Base-by-base conservation (phyloP, 1,140 invertebrate genomes). In the Solenopsis fugax region DNA sequence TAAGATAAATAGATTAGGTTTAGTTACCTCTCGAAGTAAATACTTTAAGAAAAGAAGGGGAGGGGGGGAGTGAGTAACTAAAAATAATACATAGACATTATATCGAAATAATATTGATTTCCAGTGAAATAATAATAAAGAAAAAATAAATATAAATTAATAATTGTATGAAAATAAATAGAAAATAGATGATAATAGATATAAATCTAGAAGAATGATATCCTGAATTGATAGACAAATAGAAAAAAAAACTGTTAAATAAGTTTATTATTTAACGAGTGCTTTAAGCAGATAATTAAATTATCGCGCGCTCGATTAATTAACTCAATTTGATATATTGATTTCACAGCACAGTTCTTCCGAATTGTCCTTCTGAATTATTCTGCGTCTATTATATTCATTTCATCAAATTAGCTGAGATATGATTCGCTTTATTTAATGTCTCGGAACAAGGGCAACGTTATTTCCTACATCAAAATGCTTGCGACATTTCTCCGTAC, bases 1-100 rank as follows among this genome's bases (percentile, higher is more conserved):
- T 73, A 72, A 82, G 41, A 54, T 80, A 81, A 58, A n/a, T 60
- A 72, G 54, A 82, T 81, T 37, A 45, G 18, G 18, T 73, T 82
- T 73, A 73, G 71, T 81, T 71, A 81, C 64, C 24, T 58, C 41
- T 58, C 41, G 18, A 21, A n/a, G 34, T 9, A 50, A 82, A 41
- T 29, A 24, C 10, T 69, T 77, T 67, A 45, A 56, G 3, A 3
- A n/a, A 81, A 24, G 21, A 58, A 21, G 34, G 41, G 37, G 41
- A 10, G 16, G 16, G 34, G 41, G 37, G 41, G 10, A 16, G 16
- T 29, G 29, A 41, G 4, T 41, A 37, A 10, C 21, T 3, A 54
- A 58, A 76, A 56, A 24, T 21, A 60, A 34, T 45, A n/a, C 6
- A 24, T 41, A 10, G 16, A 29, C 18, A 34, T 18, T 13, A 4